Conservation (phyloP, 2,888 invertebrate genomes). For the Drosophila pegasa region DNA sequence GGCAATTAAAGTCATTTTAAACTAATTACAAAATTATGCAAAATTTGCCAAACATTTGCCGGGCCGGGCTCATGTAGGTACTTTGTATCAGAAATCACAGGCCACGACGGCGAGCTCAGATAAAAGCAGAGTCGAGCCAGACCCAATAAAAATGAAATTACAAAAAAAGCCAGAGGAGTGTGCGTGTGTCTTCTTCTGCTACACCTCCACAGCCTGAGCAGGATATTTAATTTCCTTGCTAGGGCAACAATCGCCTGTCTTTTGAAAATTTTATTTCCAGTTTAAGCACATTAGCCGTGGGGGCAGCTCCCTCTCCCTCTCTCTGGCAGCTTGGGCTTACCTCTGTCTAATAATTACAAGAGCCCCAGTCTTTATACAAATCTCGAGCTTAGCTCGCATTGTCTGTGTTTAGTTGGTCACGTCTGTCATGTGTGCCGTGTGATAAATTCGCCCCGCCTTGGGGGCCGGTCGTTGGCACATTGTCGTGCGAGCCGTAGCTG, state of each 20-base stretch:
- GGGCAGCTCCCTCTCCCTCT: no score
- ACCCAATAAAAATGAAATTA: conserved; percentile 37
- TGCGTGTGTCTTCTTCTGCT: conserved; percentile 12
- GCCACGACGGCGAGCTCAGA: conserved; percentile 21
- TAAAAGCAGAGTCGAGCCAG: conserved; percentile 23
- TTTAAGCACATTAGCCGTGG: conserved; percentile 37
- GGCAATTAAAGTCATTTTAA: conserved; percentile 62
- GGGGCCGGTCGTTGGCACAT: conserved; percentile 60
- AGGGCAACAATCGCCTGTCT: conserved; percentile 26
- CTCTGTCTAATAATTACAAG: conserved; percentile 46
- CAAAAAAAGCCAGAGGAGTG: conserved; percentile 19
- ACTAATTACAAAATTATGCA: conserved; percentile 74
- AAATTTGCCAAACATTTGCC: conserved; percentile 42
- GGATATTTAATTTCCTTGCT: conserved; percentile 73
- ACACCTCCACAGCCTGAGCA: no score
- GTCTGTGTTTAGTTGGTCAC: conserved; percentile 52
- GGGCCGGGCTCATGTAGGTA: conserved; percentile 32
- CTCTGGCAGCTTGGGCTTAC: no score
- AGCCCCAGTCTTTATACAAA: conserved; percentile 27
- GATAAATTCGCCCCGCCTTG: conserved; percentile 52
- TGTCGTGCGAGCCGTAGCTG: conserved; percentile 38
- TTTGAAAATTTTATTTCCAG: conserved; percentile 52
- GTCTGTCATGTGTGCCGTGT: conserved; percentile 39
- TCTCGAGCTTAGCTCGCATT: conserved; percentile 23
- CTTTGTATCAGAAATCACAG: conserved; percentile 31